These are phyloP conservation scores for Eupsilia transversa DNA, from an alignment of 2,888 invertebrate genomes.

Conservation along the genomic window DNA sequence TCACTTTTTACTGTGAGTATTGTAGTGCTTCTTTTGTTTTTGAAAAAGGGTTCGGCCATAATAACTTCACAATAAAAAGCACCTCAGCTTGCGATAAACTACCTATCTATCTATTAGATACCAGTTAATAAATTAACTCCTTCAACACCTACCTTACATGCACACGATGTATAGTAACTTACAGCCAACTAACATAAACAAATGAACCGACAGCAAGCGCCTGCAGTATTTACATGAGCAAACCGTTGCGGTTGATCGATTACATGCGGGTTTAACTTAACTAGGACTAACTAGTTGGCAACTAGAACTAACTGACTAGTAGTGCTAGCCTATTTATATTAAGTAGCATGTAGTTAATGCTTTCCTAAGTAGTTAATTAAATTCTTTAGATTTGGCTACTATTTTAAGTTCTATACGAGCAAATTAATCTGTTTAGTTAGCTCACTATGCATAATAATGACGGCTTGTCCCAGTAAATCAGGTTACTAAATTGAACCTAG, in stretches of 20 bases:
- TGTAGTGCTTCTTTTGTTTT: background rate
- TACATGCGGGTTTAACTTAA: constrained; percentile 33
- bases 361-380: background rate
- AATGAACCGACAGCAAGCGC: constrained; percentile 45
- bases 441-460: too few relatives aligned
- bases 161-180: background rate
- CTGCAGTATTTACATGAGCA: constrained; percentile 55
- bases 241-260: constrained; percentile 38
- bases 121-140: background rate
- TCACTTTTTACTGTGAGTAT: background rate
- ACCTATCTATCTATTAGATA: background rate
- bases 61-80: too few relatives aligned
- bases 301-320: background rate
- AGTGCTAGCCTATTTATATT: background rate
- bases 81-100: background rate
- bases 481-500: too few relatives aligned
- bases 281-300: background rate
- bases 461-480: too few relatives aligned
- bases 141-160: background rate
- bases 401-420: too few relatives aligned
- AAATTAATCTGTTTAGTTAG: too few relatives aligned
- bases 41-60: background rate
- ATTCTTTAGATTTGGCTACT: too few relatives aligned
- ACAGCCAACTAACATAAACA: constrained; percentile 14
- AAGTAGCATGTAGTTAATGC: background rate